Percentiles rank a stretch among this genome's conserved stretches.
phyloP scores from a whole-genome alignment of 2,113 vertebrate genomes.

The Promerops cafer region DNA sequence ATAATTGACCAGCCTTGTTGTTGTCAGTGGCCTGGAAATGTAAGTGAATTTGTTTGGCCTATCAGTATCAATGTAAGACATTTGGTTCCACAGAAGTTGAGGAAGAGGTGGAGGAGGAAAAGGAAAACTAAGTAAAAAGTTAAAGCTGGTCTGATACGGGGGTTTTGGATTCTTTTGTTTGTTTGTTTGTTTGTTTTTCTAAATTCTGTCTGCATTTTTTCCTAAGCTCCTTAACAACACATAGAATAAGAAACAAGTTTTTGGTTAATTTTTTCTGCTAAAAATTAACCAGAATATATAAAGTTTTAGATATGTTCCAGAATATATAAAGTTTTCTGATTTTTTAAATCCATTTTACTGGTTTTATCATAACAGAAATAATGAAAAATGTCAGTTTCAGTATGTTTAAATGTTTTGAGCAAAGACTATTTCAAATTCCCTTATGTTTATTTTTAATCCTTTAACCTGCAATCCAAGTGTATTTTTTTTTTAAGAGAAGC shows the following conservation, averaged over 20 bases:
- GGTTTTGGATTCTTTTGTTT: rapidly evolving
- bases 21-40: background rate
- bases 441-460: background rate
- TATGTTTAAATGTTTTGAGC: background rate
- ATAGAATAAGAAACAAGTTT: background rate
- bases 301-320: background rate
- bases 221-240: background rate
- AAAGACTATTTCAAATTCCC: background rate
- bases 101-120: background rate
- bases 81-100: background rate
- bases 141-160: background rate
- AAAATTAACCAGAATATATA: background rate
- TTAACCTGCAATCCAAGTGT: background rate
- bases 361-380: background rate
- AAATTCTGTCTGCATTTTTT: background rate
- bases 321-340: background rate
- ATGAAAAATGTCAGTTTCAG: background rate
- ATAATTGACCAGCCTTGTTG: background rate
- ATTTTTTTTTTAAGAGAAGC: background rate
- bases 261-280: background rate
- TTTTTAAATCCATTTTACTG: background rate
- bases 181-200: background rate
- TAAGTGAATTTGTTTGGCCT: background rate
- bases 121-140: background rate
- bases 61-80: background rate